Evolutionary conservation across 1,140 invertebrate genomes (phyloP).

Genomic region (Mizuhopecten yessoensis): DNA sequence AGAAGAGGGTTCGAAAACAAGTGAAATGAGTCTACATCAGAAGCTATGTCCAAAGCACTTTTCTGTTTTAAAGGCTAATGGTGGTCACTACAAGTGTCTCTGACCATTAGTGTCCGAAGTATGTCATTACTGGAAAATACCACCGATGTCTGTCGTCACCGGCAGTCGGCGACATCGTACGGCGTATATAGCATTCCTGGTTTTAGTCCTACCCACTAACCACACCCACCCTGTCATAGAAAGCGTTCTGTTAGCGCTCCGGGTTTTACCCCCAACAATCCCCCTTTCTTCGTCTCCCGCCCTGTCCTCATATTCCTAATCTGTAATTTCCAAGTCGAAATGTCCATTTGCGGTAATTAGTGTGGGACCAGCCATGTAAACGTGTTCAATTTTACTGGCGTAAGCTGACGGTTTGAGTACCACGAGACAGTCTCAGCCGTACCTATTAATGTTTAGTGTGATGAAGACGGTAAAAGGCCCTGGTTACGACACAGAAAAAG

Average conservation of each 20-base stretch:
- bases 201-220: neutral
- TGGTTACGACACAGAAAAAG: neutral
- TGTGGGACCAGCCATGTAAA: neutral
- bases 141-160: no score
- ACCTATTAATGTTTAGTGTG: neutral
- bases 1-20: neutral
- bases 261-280: neutral
- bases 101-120: neutral
- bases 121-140: neutral
- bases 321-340: neutral
- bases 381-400: neutral
- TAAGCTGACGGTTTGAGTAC: neutral
- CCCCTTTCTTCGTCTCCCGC: neutral
- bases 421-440: neutral
- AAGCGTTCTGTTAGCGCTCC: no score
- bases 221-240: no score
- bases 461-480: neutral
- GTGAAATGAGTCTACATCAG: neutral
- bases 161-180: no score
- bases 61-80: neutral
- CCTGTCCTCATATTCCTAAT: slow-evolving; percentile 2
- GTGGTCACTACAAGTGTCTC: neutral
- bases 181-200: no score
- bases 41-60: neutral
- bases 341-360: slow-evolving; percentile 8